Evolutionary conservation across 2,797 vertebrate species (phyloP), one percentile per base, ranked within the genome.

Genomic region (Emys orbicularis): DNA sequence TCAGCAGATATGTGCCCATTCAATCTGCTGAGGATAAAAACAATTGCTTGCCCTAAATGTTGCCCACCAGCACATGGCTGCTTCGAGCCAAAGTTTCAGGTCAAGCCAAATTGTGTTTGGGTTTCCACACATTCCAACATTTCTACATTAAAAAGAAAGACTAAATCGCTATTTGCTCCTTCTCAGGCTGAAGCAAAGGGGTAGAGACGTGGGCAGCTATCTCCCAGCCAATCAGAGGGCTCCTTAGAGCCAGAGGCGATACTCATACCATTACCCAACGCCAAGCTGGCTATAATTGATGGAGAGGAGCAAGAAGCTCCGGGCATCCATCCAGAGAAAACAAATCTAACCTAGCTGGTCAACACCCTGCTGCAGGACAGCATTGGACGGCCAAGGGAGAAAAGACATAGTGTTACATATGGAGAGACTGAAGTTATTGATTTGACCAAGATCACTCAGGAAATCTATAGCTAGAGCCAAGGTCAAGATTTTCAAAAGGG

Each of bases 291-390:
- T 59, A 11, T 59, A 59, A 59, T 31, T 59, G 27, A 13, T 31
- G 0, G 2, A 27, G 57, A n/a, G 12, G 7, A 13, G 34, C 31
- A 18, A 65, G 15, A 65, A 16, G 31, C 31, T 6, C 13, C 1
- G 3, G 15, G 56, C 21, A 56, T 29, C 31, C 15, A n/a, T n/a
- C 34, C 31, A n/a, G 61, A 8, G 3, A n/a, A 18, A 65, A 16
- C 31, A 65, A 65, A 65, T 65, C 61, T 16, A 65, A 34, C 31
- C 34, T n/a, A 18, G 31, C 12, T 7, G 31, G 59, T 12, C 59
- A 61, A 34, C 31, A 65, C 61, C 61, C 13, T 7, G 11, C 3
- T 8, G 31, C 34, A 34, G 12, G 13, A 16, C 61, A 16, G 4
- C 16, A 65, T n/a, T 65, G 61, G 61, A n/a, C 0, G 34, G 16